phyloP scores from a whole-genome alignment of 2,888 invertebrate species.

The Plagiodera versicolora region DNA sequence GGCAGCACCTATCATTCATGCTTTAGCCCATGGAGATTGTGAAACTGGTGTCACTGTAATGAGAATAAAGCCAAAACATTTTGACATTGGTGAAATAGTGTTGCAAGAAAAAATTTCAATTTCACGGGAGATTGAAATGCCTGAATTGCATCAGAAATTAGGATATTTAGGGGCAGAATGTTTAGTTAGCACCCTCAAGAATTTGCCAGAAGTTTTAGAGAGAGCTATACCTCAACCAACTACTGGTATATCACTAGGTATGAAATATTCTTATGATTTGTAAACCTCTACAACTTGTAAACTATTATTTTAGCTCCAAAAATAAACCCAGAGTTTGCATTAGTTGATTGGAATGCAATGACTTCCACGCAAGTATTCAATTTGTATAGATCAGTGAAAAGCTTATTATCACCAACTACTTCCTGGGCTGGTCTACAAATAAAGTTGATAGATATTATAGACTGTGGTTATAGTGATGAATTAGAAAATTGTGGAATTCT shows the following conservation, averaged over 20 bases:
- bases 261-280: conserved; percentile 26
- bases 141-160: conserved; percentile 66
- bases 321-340: conserved; percentile 63
- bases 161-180: conserved; percentile 70
- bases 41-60: conserved; percentile 85
- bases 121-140: conserved; percentile 62
- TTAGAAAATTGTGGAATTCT: conserved; percentile 23
- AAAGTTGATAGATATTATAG: conserved; percentile 61
- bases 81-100: conserved; percentile 78
- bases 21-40: conserved; percentile 79
- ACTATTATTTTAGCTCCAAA: conserved; percentile 66
- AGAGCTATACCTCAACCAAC: conserved; percentile 64
- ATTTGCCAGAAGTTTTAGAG: conserved; percentile 62
- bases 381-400: conserved; percentile 69
- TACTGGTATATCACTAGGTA: conserved; percentile 72
- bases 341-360: conserved; percentile 69
- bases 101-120: conserved; percentile 62
- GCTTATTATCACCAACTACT: conserved; percentile 65
- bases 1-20: conserved; percentile 86
- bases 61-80: conserved; percentile 78
- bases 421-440: conserved; percentile 63
- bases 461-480: conserved; percentile 18
- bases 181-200: conserved; percentile 64
- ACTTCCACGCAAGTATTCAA: conserved; percentile 68
- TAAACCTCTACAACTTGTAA: neutral